These are phyloP conservation scores for Danio aesculapii DNA, from an alignment of 2,797 vertebrate genomes.

Conservation along the genomic window DNA sequence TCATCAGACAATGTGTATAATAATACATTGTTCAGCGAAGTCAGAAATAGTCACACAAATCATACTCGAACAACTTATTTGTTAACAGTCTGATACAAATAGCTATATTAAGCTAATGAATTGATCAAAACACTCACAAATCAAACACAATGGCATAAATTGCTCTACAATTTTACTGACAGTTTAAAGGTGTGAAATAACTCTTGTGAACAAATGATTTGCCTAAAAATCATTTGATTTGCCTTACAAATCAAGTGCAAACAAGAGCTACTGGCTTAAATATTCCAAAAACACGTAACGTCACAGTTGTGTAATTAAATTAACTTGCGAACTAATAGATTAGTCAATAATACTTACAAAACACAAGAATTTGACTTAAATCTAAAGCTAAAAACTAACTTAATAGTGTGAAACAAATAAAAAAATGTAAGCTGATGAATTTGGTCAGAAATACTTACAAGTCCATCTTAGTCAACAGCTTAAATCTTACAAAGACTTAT, in stretches of 20 bases:
- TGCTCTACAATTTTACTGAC: no score
- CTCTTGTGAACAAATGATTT: background rate
- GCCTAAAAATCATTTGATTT: background rate
- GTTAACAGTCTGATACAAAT: no score
- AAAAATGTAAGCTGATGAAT: no score
- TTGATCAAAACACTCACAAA: background rate
- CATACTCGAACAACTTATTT: no score
- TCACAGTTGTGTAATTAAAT: background rate
- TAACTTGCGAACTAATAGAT: no score
- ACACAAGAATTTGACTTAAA: background rate
- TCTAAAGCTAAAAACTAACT: background rate
- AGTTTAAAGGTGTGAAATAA: no score
- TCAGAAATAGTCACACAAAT: no score
- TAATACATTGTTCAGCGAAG: background rate
- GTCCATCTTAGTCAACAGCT: no score
- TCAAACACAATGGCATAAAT: background rate
- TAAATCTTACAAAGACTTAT: no score
- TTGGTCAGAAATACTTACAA: no score
- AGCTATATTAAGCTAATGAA: background rate
- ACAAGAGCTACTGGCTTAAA: background rate
- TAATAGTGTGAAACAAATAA: background rate
- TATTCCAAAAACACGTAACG: background rate
- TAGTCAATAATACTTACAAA: background rate
- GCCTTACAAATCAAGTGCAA: background rate
- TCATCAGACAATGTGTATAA: no score